Conservation (phyloP, 2,888 invertebrate species). For the Amiota mariae region DNA sequence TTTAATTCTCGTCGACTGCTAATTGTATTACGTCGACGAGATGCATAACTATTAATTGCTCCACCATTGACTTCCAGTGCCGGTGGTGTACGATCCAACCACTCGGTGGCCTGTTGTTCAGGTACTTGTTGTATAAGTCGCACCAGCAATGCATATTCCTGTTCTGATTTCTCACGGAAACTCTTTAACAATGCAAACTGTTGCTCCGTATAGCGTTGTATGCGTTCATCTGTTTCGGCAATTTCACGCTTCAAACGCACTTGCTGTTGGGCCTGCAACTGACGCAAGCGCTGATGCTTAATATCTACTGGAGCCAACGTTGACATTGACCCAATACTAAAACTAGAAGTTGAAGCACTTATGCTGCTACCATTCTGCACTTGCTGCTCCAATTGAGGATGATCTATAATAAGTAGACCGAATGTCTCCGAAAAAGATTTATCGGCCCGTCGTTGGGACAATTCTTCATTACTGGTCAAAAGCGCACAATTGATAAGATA, state of each 20-base stretch:
- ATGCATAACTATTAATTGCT: conserved; percentile 32
- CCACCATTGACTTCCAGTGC: conserved; percentile 60
- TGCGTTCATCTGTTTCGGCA: conserved; percentile 82
- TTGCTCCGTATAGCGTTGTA: conserved; percentile 83
- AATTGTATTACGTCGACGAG: conserved; percentile 63
- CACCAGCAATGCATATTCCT: conserved; percentile 81
- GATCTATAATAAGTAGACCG: conserved; percentile 77
- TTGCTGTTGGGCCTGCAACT: conserved; percentile 77
- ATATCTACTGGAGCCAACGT: conserved; percentile 42
- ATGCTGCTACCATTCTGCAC: conserved; percentile 59
- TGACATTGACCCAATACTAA: conserved; percentile 50
- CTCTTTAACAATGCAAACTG: conserved; percentile 84
- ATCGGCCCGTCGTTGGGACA: conserved; percentile 78
- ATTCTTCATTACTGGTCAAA: conserved; percentile 76
- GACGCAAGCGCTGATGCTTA: conserved; percentile 58
- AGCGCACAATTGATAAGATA: conserved; percentile 68
- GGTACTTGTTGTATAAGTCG: conserved; percentile 73
- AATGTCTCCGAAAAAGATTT: conserved; percentile 83
- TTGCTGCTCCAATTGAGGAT: conserved; percentile 44
- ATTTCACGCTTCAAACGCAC: conserved; percentile 82
- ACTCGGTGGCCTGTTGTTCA: conserved; percentile 59
- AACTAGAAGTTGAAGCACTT: conserved; percentile 41
- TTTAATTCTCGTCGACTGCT: conserved; percentile 60
- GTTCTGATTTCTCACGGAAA: conserved; percentile 82
- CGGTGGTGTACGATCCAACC: conserved; percentile 59